Percentiles rank a stretch among this genome's conserved stretches.
Evolutionary conservation across 92 coral and sea anemone species (phyloP).

Genomic region (Palythoa heliodiscus): DNA sequence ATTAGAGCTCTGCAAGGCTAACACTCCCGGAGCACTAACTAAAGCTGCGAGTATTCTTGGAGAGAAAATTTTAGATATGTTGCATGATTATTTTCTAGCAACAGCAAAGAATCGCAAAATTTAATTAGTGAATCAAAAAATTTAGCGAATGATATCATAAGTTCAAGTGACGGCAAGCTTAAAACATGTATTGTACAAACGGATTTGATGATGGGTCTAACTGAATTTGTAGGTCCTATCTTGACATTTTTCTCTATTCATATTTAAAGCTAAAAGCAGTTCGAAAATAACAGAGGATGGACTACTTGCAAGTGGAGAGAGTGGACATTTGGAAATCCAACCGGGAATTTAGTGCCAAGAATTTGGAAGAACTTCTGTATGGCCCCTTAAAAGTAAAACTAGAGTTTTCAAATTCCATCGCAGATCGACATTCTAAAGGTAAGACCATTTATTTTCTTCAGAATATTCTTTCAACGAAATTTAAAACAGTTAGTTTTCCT

Average conservation of each 20-base stretch:
- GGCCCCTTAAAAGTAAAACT: not conserved
- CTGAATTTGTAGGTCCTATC: not conserved
- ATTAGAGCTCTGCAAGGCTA: not conserved
- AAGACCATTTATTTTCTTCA: not conserved
- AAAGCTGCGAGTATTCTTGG: not conserved
- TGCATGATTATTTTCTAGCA: not conserved
- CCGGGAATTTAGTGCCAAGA: constrained; percentile 19
- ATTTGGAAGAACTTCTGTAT: constrained; percentile 10
- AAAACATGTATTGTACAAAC: constrained; percentile 26
- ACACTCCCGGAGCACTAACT: not conserved
- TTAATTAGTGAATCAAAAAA: not conserved
- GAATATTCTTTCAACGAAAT: not conserved
- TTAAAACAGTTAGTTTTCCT: not conserved
- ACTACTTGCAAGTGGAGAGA: not conserved
- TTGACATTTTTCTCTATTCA: not conserved
- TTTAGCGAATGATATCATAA: not conserved
- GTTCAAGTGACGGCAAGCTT: not conserved
- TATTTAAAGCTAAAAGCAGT: not conserved
- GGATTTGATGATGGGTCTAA: not conserved
- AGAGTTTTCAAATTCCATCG: not conserved
- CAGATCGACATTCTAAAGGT: not conserved
- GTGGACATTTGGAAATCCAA: constrained; percentile 28
- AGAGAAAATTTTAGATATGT: not conserved
- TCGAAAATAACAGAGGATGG: not conserved
- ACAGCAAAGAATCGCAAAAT: not conserved